A percentile compares a stretch with the other conserved stretches of the same genome.
phyloP scores from a whole-genome alignment of 2,113 vertebrate genomes.

The Strix uralensis region DNA sequence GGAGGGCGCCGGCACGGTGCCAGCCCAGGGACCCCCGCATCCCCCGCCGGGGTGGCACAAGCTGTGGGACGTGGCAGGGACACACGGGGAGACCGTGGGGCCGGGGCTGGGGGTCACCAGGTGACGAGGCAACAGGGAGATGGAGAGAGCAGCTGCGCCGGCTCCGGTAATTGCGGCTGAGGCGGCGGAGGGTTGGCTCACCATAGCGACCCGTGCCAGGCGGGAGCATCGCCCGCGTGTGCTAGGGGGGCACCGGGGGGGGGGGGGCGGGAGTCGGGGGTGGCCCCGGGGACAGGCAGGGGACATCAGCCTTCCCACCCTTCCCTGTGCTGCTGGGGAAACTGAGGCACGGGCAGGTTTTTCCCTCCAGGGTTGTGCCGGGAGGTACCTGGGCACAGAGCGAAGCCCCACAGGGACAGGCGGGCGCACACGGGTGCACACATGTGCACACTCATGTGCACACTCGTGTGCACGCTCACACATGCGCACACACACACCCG shows the following conservation, averaged over 20 bases:
- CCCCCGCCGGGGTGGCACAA: fast-evolving
- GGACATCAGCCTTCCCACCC: neutral
- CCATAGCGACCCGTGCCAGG: neutral
- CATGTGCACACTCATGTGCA: neutral
- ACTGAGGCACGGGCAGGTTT: neutral
- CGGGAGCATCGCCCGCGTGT: too few species aligned
- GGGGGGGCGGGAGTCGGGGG: neutral
- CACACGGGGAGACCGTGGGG: fast-evolving
- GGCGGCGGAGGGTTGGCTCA: neutral
- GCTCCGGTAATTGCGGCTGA: neutral
- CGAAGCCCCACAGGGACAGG: neutral
- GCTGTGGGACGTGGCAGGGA: neutral
- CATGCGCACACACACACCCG: fast-evolving
- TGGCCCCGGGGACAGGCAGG: neutral
- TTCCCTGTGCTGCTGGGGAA: neutral
- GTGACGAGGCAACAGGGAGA: neutral
- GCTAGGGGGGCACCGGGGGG: neutral
- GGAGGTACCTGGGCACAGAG: fast-evolving
- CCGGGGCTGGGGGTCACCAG: neutral
- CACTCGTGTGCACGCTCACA: neutral
- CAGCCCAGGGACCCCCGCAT: neutral
- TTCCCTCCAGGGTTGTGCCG: fast-evolving
- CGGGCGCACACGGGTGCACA: neutral
- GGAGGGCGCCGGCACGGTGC: neutral
- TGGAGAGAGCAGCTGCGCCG: neutral